These are phyloP conservation scores for Heliconius ethilla DNA, from an alignment of 2,888 invertebrate genomes.

Conservation along the genomic window DNA sequence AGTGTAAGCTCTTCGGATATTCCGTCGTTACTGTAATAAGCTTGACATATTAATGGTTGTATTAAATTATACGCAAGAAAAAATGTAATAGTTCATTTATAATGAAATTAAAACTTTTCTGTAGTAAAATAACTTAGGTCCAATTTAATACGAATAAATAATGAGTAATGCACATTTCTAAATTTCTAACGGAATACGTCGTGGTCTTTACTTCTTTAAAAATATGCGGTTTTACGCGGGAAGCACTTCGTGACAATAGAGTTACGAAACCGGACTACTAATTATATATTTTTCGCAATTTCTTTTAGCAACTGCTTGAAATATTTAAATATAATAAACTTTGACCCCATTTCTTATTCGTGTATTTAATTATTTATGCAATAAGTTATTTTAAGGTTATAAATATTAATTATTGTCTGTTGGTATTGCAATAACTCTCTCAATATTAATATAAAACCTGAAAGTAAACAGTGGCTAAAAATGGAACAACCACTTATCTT, in stretches of 20 bases:
- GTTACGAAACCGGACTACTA: constrained; percentile 60
- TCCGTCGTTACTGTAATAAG: constrained; percentile 10
- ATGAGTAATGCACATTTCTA: constrained; percentile 5
- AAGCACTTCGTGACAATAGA: constrained; percentile 62
- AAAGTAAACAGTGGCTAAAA: background rate
- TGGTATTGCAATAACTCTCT: background rate
- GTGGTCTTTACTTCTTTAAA: constrained; percentile 28
- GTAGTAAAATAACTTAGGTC: too few species aligned
- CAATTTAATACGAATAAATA: background rate
- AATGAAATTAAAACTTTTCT: background rate
- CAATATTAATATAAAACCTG: background rate
- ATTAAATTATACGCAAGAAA: background rate
- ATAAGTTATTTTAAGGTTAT: constrained; percentile 18
- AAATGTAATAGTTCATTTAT: background rate
- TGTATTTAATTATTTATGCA: constrained; percentile 28
- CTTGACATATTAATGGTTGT: constrained; percentile 12
- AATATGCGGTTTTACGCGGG: constrained; percentile 53
- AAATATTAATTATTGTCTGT: constrained; percentile 1
- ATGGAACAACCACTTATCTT: background rate
- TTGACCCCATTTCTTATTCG: constrained; percentile 23
- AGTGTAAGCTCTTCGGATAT: constrained; percentile 11
- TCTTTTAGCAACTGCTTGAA: constrained; percentile 32
- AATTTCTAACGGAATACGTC: constrained; percentile 22
- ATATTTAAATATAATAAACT: constrained; percentile 40
- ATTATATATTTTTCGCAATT: constrained; percentile 58